Evolutionary conservation across 2,113 vertebrate genomes (phyloP).

Genomic region (Cyanistes caeruleus): DNA sequence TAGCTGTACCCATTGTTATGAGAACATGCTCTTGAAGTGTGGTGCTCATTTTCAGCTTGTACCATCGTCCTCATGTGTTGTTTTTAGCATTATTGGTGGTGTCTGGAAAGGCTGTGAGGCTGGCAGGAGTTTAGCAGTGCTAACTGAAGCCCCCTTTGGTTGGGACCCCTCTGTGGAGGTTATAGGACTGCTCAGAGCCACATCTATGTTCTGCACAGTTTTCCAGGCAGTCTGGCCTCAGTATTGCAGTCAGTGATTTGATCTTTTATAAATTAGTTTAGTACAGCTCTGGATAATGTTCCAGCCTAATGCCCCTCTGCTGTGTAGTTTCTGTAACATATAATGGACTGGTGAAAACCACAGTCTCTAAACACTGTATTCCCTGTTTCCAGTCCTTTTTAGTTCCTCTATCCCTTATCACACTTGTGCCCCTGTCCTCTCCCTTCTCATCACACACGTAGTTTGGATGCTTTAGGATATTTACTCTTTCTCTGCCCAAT

Average conservation of each 20-base stretch:
- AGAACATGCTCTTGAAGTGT: background rate
- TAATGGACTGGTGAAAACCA: background rate
- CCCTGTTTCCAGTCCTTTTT: background rate
- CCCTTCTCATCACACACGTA: background rate
- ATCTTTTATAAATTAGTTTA: background rate
- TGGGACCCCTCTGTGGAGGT: background rate
- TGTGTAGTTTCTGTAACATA: background rate
- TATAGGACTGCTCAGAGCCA: background rate
- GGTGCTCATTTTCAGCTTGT: background rate
- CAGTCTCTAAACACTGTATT: background rate
- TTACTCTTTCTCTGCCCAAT: background rate
- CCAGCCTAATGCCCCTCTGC: background rate
- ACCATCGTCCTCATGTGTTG: background rate
- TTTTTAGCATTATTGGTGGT: background rate
- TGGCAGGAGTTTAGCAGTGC: background rate
- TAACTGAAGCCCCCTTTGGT: background rate
- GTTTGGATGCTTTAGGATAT: background rate
- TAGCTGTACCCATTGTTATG: background rate
- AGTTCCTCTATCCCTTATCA: background rate
- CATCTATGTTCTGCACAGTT: background rate
- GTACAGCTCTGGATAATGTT: background rate
- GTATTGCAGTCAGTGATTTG: background rate
- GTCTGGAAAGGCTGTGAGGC: background rate
- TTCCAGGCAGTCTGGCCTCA: background rate
- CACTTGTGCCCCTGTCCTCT: background rate